Evolutionary conservation across 2,888 invertebrate species (phyloP), one percentile per base, ranked within the genome.

Genomic region (Noctua janthe): DNA sequence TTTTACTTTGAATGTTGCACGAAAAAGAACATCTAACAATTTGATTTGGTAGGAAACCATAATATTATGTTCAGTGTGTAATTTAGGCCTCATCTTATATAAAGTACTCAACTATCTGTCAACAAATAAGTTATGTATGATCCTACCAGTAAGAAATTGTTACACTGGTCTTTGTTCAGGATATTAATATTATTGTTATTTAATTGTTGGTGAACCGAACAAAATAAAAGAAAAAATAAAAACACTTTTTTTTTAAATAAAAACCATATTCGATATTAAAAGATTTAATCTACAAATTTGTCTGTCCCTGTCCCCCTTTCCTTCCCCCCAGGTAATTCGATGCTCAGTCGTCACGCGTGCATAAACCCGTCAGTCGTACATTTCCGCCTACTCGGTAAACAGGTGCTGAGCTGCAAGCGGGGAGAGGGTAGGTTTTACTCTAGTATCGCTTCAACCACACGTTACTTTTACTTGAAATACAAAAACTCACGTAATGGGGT

Each of bases 281-380:
- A 39, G 39, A 39, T 39, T 39, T 39, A 39, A 39, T 39, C 39
- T 39, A 39, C 35, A 39, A 39, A 39, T 39, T 29, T 29, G 29
- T 29, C 29, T 29, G 29, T 3, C 35, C 35, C 35, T 35, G 35
- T 35, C 35, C 35, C 35, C 35, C 35, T 35, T 35, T 35, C 35
- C 35, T 35, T 35, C 35, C 35, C 39, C 23, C 35, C 15, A 54
- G 6, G 15, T n/a, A 35, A 23, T 62, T 29, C 66, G 20, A 1
- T 8, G 15, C 51, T 71, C n/a, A 47, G 67, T 64, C 74, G 64
- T 84, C 84, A 87, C 84, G 84, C 74, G 74, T 87, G 79, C 84
- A 78, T 78, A 73, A 67, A 54, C 51, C 43, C 69, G 69, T 83
- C 84, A 74, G 72, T 72, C 54, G 64, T 78, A 84, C 64, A 84